A percentile compares a stretch with the other conserved stretches of the same genome.
Evolutionary conservation across 2,797 vertebrate genomes (phyloP).

Genomic region (Parauchenoglanis punctatus): DNA sequence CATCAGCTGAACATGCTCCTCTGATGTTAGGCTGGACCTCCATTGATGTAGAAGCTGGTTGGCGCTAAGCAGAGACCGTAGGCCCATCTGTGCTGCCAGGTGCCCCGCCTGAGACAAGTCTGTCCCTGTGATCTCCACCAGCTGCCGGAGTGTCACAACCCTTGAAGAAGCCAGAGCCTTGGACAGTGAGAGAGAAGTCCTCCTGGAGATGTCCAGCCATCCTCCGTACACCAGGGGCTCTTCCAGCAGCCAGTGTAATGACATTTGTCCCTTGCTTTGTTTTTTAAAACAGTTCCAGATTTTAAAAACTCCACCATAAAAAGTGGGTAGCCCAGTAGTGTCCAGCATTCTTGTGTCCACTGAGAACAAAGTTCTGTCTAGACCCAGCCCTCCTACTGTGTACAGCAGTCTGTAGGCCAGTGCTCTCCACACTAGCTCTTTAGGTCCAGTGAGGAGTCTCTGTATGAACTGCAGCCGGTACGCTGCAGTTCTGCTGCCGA

Average conservation of each 20-base stretch:
- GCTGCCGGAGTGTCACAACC: not conserved
- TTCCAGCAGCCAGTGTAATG: not conserved
- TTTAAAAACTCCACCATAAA: not conserved
- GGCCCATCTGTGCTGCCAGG: not conserved
- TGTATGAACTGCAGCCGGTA: not conserved
- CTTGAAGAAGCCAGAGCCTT: not conserved
- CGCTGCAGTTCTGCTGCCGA: not conserved
- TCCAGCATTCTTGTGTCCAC: not conserved
- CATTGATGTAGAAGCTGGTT: not conserved
- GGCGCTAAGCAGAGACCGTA: not conserved
- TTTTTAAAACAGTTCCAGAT: not conserved
- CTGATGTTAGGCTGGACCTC: not conserved
- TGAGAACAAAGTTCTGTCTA: not conserved
- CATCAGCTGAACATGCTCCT: not conserved
- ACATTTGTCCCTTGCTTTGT: not conserved
- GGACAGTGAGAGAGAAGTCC: not conserved
- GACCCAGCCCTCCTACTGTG: not conserved
- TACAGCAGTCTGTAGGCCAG: not conserved
- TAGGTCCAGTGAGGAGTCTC: not conserved
- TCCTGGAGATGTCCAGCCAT: not conserved
- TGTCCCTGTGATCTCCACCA: not conserved
- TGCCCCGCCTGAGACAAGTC: not conserved
- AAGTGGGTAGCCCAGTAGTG: not conserved
- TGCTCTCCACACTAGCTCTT: not conserved
- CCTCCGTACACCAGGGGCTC: not conserved